Base-by-base conservation (phyloP, 2,888 invertebrate species). In the Mamestra brassicae region DNA sequence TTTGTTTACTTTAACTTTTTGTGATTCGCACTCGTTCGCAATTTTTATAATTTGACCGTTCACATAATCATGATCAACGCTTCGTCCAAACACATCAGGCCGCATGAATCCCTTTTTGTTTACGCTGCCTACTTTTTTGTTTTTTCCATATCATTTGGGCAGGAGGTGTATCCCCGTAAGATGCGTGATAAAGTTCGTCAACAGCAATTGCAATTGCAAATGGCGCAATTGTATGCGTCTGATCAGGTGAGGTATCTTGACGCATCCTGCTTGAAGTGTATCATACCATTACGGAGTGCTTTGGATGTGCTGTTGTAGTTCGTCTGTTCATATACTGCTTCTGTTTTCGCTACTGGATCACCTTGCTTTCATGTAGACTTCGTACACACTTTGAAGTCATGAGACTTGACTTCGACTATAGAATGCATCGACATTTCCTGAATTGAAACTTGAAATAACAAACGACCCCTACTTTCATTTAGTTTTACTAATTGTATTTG, bases 161-260 rank as follows among this genome's bases (percentile, higher is more conserved):
- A 97, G 97, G 98, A 98, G 97, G 97, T 97, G 97, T 98, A 97
- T 97, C 98, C 98, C 93, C 97, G 97, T 97, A 98, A 98, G 97
- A 98, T 97, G 97, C 97, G 98, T 95, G 98, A 98, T 97, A 97
- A 98, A 97, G 97, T 98, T 93, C 97, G 97, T 94, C 97, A 97
- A 96, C 97, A 97, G 95, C 96, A 97, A 96, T 97, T 97, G 93
- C 96, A 97, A 96, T 97, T 97, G 91, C 97, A 97, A 96, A 96
- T 96, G 96, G 96, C 96, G 94, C 96, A 96, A 93, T 95, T 96
- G 93, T 96, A 96, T 95, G 95, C 95, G 94, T 93, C 95, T 85
- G 96, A 96, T 88, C 97, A 96, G 97, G 96, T 96, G 95, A 96
- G 96, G 94, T 94, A 92, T 92, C 91, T 93, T 93, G 93, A 93